Evolutionary conservation across 2,888 invertebrate species (phyloP).

Genomic region (Macrophya alboannulata): DNA sequence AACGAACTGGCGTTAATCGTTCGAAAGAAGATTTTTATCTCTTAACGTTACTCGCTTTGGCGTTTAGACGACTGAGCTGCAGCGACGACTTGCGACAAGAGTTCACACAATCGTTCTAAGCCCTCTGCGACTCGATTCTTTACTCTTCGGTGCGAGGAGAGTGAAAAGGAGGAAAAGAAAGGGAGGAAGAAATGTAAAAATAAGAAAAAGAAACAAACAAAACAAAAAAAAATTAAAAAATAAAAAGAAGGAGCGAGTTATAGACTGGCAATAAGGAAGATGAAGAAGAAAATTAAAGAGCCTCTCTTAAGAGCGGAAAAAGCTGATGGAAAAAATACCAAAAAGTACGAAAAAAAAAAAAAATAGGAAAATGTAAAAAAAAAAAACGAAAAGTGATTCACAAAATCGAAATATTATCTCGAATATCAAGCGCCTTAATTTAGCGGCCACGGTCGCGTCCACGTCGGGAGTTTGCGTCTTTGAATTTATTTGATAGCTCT

Average conservation of each 20-base stretch:
- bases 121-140: background rate
- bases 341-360: too few species aligned
- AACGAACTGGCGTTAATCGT: constrained; percentile 64
- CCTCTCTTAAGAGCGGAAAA: background rate
- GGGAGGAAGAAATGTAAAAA: background rate
- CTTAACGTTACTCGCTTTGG: background rate
- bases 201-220: background rate
- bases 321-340: background rate
- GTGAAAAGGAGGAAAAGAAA: constrained; percentile 5
- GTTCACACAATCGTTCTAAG: constrained; percentile 27
- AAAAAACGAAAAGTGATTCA: constrained; percentile 1
- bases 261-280: constrained; percentile 14
- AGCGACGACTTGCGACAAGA: constrained; percentile 36
- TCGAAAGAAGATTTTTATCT: constrained; percentile 45
- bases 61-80: background rate
- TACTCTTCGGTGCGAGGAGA: background rate
- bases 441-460: background rate
- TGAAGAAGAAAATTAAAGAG: constrained; percentile 17
- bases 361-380: background rate
- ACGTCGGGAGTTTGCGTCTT: constrained; percentile 24
- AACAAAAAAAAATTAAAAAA: background rate
- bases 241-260: background rate
- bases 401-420: constrained; percentile 19
- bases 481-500: constrained; percentile 30
- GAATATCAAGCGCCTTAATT: constrained; percentile 4